Conservation (phyloP, 2,888 invertebrate genomes). For the Drosophila demipolita region DNA sequence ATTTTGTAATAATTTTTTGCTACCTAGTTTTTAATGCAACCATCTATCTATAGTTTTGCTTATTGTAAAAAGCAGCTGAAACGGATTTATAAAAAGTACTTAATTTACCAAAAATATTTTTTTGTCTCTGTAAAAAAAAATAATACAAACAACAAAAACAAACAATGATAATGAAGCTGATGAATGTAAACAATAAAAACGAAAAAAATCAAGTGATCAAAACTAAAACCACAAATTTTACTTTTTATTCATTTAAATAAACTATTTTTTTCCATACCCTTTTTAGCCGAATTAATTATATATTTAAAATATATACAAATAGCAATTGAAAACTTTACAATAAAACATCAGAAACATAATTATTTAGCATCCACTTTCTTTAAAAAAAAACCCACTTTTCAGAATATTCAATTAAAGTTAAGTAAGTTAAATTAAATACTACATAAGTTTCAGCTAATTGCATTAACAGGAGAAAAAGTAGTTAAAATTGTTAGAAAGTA, state of each 20-base stretch:
- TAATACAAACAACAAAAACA: constrained; percentile 30
- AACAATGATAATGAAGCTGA: constrained; percentile 59
- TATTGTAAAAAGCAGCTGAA: constrained; percentile 68
- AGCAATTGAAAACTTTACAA: background rate
- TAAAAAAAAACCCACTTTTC: background rate
- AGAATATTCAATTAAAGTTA: background rate
- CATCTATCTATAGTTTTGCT: constrained; percentile 57
- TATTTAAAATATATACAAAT: background rate
- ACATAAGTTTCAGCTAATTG: background rate
- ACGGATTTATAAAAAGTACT: constrained; percentile 80
- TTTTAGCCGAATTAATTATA: background rate
- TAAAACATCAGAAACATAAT: background rate
- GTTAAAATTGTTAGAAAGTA: background rate
- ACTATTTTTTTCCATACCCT: background rate
- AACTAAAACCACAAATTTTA: constrained; percentile 32
- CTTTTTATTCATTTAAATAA: background rate
- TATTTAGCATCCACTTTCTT: background rate
- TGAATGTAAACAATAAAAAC: constrained; percentile 57
- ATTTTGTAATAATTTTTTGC: constrained; percentile 72
- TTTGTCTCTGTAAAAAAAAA: constrained; percentile 66
- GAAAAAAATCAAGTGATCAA: constrained; percentile 67
- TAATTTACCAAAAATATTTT: constrained; percentile 77
- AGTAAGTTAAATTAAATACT: background rate
- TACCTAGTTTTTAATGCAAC: constrained; percentile 65
- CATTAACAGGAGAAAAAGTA: background rate